Percentiles rank a stretch among this genome's conserved stretches.
Conservation (phyloP, 2,888 invertebrate genomes). For the Campoplex nolae region DNA sequence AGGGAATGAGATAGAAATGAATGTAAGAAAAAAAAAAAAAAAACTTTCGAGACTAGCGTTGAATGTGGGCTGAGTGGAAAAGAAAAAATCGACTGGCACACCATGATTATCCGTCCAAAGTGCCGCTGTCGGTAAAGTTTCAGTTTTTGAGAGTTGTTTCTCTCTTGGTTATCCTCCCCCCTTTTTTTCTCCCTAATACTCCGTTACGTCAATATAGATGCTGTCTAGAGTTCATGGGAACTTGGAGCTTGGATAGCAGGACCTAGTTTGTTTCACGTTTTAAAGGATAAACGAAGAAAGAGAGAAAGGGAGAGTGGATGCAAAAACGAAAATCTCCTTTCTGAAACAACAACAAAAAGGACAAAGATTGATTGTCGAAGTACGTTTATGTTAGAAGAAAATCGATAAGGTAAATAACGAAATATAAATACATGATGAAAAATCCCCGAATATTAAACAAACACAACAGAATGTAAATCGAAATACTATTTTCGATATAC, state of each 20-base stretch:
- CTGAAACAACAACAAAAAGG: constrained; percentile 26
- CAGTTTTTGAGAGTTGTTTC: neutral
- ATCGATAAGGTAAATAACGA: neutral
- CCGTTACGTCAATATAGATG: constrained; percentile 2
- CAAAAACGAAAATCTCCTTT: constrained; percentile 26
- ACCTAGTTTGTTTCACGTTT: constrained; percentile 59
- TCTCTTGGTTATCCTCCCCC: neutral
- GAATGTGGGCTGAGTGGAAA: constrained; percentile 20
- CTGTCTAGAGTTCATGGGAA: constrained; percentile 14
- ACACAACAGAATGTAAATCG: neutral
- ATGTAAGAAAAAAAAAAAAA: constrained; percentile 4
- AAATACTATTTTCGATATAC: neutral
- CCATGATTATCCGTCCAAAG: constrained; percentile 29
- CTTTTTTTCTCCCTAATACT: constrained; percentile 28
- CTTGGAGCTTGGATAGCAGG: constrained; percentile 15
- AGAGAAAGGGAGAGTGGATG: neutral
- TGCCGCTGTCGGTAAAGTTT: neutral
- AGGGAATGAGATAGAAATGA: neutral
- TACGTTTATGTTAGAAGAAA: neutral
- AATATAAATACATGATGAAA: neutral
- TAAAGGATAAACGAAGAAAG: constrained; percentile 6
- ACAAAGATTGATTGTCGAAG: constrained; percentile 22
- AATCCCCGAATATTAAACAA: neutral
- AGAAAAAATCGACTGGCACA: constrained; percentile 14
- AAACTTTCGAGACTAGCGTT: constrained; percentile 22